Conservation (phyloP, 1,140 invertebrate species). For the Druon quercuslanigerum region DNA sequence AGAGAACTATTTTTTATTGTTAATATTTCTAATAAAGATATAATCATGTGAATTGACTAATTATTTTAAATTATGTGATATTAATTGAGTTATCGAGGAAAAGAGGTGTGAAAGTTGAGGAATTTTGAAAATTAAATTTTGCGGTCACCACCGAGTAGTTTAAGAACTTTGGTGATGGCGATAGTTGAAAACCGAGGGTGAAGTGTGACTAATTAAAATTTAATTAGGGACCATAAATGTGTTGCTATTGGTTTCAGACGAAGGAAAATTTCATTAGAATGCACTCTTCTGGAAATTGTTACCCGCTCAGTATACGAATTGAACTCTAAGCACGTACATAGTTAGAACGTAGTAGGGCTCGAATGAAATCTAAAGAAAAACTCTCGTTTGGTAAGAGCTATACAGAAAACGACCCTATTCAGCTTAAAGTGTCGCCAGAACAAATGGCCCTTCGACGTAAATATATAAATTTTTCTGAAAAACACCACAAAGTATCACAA, state of each 20-base stretch:
- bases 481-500: neutral
- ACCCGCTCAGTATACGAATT: slow-evolving; percentile 17
- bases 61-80: no score
- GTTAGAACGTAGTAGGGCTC: slow-evolving; percentile 4
- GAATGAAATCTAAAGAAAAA: slow-evolving; percentile 25
- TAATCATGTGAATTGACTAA: no score
- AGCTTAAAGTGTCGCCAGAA: slow-evolving; percentile 25
- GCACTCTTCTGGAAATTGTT: slow-evolving; percentile 41
- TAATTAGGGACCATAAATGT: slow-evolving; percentile 40
- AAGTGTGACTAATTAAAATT: slow-evolving; percentile 42
- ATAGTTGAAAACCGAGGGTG: no score
- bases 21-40: no score
- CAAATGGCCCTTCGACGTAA: slow-evolving; percentile 12
- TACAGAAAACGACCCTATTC: slow-evolving; percentile 21
- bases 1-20: no score
- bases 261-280: slow-evolving; percentile 43
- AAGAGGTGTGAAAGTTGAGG: no score
- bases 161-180: no score
- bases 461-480: neutral
- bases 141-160: no score
- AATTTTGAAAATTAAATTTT: no score
- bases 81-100: no score
- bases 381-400: slow-evolving; percentile 22
- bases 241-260: slow-evolving; percentile 35
- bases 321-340: slow-evolving; percentile 10